Evolutionary conservation across 2,888 invertebrate species (phyloP).

Genomic region (Eupsilia transversa): DNA sequence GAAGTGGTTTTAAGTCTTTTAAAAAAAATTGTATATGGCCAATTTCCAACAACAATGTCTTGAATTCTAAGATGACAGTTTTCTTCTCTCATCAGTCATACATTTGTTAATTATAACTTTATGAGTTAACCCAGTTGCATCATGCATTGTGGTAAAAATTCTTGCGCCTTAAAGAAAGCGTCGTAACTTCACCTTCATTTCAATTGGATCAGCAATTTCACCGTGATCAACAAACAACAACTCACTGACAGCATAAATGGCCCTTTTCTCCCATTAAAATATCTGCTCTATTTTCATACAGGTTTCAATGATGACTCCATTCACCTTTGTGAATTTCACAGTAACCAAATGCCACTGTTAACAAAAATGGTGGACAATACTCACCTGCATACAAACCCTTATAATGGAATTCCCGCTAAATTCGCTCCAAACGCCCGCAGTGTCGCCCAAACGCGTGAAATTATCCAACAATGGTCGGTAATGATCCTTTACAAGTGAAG

Average conservation of each 20-base stretch:
- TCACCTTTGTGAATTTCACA: conserved; percentile 69
- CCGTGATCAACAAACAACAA: conserved; percentile 23
- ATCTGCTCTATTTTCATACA: conserved; percentile 56
- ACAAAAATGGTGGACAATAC: conserved; percentile 75
- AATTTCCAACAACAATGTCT: neutral
- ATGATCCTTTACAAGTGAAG: conserved; percentile 87
- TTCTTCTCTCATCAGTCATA: neutral
- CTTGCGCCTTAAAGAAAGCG: neutral
- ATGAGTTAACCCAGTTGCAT: neutral
- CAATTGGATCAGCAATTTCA: conserved; percentile 19
- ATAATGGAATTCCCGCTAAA: conserved; percentile 82
- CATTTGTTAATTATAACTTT: neutral
- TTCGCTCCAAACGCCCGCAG: conserved; percentile 84
- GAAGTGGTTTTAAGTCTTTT: neutral
- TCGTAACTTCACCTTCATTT: neutral
- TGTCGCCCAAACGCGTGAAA: conserved; percentile 89
- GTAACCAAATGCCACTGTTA: conserved; percentile 73
- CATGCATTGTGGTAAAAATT: neutral
- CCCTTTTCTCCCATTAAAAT: conserved; percentile 35
- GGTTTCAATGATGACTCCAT: conserved; percentile 65
- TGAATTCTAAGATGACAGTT: neutral
- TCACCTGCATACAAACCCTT: conserved; percentile 77
- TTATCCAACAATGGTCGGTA: conserved; percentile 87
- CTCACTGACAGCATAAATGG: conserved; percentile 34
- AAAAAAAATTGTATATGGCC: too few species aligned